These are phyloP conservation scores for Dryoscopus gambensis DNA, from an alignment of 2,113 vertebrate species.

Conservation along the genomic window DNA sequence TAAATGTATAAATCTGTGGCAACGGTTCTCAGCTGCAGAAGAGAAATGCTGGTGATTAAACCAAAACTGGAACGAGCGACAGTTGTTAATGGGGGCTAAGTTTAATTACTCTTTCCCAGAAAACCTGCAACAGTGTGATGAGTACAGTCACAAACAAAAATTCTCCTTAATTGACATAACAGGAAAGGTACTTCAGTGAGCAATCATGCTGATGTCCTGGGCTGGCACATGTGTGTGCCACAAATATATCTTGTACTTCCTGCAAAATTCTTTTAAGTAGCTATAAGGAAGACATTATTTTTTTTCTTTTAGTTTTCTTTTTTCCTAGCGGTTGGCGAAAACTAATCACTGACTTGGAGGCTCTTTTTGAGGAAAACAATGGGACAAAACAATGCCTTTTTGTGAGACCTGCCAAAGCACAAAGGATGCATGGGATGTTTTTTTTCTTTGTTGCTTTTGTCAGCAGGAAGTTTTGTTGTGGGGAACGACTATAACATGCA, in stretches of 20 bases:
- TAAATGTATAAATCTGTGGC: background rate
- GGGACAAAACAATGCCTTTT: constrained; percentile 66
- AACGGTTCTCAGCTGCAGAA: background rate
- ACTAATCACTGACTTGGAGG: constrained; percentile 43
- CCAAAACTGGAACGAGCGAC: background rate
- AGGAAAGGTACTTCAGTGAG: constrained; percentile 59
- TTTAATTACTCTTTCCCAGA: constrained; percentile 41
- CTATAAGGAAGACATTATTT: constrained; percentile 19
- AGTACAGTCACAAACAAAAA: background rate
- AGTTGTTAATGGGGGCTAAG: background rate
- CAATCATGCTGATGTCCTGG: constrained; percentile 36
- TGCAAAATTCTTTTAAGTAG: constrained; percentile 56
- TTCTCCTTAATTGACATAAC: constrained; percentile 44
- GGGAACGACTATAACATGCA: constrained; percentile 63
- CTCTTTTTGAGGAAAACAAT: constrained; percentile 66
- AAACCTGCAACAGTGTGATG: background rate
- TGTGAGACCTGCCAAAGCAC: constrained; percentile 57
- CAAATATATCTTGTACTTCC: constrained; percentile 56
- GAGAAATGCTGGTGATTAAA: background rate
- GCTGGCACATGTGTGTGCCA: constrained; percentile 1
- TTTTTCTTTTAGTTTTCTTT: background rate
- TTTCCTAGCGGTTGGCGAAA: background rate
- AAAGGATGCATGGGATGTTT: constrained; percentile 59
- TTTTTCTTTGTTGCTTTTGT: constrained; percentile 42
- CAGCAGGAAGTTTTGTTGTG: constrained; percentile 67